phyloP scores from a whole-genome alignment of 2,797 vertebrate genomes.

The Siniperca scherzeri region DNA sequence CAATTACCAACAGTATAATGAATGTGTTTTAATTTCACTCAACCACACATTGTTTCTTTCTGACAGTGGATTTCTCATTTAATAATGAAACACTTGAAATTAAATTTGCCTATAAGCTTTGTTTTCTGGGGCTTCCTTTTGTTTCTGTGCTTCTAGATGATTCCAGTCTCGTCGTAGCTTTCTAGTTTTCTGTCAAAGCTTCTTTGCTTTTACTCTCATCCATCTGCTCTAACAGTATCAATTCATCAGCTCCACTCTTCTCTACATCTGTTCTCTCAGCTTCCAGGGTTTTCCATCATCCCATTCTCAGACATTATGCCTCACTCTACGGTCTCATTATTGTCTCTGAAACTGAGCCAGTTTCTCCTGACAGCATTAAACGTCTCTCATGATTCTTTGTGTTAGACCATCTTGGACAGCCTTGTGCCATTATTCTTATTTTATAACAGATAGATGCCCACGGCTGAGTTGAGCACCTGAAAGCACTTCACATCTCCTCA shows the following conservation, averaged over 20 bases:
- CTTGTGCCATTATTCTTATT: constrained; percentile 59
- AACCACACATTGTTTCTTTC: constrained; percentile 62
- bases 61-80: constrained; percentile 63
- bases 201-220: constrained; percentile 51
- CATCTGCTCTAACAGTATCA: constrained; percentile 60
- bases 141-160: constrained; percentile 40
- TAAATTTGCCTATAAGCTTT: constrained; percentile 61
- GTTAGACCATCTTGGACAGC: constrained; percentile 54
- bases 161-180: constrained; percentile 32
- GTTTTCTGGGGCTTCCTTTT: constrained; percentile 35
- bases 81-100: constrained; percentile 67
- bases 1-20: constrained; percentile 61
- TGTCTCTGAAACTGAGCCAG: constrained; percentile 65
- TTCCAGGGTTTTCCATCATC: constrained; percentile 73
- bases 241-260: constrained; percentile 72
- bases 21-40: constrained; percentile 69
- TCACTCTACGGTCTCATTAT: constrained; percentile 69
- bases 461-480: not conserved
- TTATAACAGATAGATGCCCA: constrained; percentile 44
- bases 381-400: constrained; percentile 74
- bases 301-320: constrained; percentile 54
- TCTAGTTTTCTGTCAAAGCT: constrained; percentile 51
- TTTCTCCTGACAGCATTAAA: constrained; percentile 76
- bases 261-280: constrained; percentile 67
- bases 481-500: constrained; percentile 25